Evolutionary conservation across 2,797 vertebrate genomes (phyloP).

Genomic region (Lates japonicus): DNA sequence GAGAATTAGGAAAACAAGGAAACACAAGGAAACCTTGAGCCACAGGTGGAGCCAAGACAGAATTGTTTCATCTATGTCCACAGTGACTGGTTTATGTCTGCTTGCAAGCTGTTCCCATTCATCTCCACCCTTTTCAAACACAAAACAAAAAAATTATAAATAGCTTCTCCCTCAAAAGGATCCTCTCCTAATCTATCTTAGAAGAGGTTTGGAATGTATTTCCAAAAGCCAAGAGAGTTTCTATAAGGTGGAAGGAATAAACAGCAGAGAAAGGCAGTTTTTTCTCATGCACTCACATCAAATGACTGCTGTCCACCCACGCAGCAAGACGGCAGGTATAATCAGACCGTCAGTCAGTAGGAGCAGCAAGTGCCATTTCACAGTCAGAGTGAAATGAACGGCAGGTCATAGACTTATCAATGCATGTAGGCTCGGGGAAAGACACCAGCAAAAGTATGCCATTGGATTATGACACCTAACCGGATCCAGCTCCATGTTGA

Average conservation of each 20-base stretch:
- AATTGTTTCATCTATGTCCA: conserved; percentile 1
- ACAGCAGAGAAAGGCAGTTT: conserved; percentile 36
- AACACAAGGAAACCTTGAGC: too few species aligned
- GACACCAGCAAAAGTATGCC: conserved; percentile 45
- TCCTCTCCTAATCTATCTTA: conserved; percentile 27
- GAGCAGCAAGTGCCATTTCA: conserved; percentile 42
- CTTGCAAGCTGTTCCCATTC: conserved; percentile 2
- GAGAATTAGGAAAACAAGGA: too few species aligned
- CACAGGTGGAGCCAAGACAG: too few species aligned
- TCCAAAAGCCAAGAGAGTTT: conserved; percentile 21
- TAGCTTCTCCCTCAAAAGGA: conserved; percentile 16
- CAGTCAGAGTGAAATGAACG: conserved; percentile 45
- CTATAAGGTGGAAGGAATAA: conserved; percentile 16
- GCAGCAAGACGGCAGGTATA: conserved; percentile 52
- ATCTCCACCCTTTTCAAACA: conserved; percentile 37
- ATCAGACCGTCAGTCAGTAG: conserved; percentile 59
- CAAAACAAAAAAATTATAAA: conserved; percentile 18
- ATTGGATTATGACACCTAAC: conserved; percentile 51
- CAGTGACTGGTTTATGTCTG: conserved; percentile 19
- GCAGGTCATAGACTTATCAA: conserved; percentile 31
- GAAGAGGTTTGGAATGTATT: conserved; percentile 32
- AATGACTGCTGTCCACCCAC: conserved; percentile 69
- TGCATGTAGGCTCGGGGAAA: conserved; percentile 59
- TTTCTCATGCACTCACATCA: conserved; percentile 41
- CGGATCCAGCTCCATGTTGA: conserved; percentile 49